Conservation (phyloP, 1,140 invertebrate species). For the Sweltsa coloradensis region DNA sequence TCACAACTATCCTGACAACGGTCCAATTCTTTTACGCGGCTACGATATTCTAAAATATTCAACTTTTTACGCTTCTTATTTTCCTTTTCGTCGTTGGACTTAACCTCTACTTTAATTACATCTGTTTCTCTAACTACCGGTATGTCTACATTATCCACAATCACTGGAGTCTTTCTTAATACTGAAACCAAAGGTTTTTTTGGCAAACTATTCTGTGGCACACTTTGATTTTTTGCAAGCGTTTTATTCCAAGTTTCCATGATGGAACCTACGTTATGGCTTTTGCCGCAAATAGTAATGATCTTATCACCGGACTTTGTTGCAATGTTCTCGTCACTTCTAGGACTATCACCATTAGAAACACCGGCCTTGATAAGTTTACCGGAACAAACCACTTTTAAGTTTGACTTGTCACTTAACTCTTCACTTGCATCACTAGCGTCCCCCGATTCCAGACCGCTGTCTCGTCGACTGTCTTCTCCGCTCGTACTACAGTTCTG, state of each 20-base stretch:
- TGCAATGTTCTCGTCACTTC: too few relatives aligned
- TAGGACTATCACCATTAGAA: too few relatives aligned
- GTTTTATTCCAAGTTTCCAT: too few relatives aligned
- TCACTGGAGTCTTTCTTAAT: slow-evolving; percentile 25
- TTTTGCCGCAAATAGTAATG: too few relatives aligned
- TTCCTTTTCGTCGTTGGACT: slow-evolving; percentile 8
- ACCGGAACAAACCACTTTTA: too few relatives aligned
- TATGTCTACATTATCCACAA: slow-evolving; percentile 14
- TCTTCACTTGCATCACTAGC: slow-evolving; percentile 30
- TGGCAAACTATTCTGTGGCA: too few relatives aligned
- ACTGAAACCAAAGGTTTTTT: slow-evolving; percentile 33
- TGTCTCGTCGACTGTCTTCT: slow-evolving; percentile 28
- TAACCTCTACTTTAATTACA: slow-evolving; percentile 14
- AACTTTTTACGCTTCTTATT: slow-evolving; percentile 22
- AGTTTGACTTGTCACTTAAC: too few relatives aligned
- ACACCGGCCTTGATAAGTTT: too few relatives aligned
- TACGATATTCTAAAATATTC: slow-evolving; percentile 37
- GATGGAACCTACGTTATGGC: too few relatives aligned
- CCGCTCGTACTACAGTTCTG: slow-evolving; percentile 9
- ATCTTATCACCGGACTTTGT: too few relatives aligned
- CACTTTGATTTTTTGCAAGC: too few relatives aligned
- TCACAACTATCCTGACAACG: slow-evolving; percentile 18
- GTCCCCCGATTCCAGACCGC: slow-evolving; percentile 30
- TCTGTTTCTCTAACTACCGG: slow-evolving; percentile 20
- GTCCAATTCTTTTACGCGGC: slow-evolving; percentile 27